phyloP scores from a whole-genome alignment of 2,888 invertebrate genomes.

The Tricholauxania praeusta region DNA sequence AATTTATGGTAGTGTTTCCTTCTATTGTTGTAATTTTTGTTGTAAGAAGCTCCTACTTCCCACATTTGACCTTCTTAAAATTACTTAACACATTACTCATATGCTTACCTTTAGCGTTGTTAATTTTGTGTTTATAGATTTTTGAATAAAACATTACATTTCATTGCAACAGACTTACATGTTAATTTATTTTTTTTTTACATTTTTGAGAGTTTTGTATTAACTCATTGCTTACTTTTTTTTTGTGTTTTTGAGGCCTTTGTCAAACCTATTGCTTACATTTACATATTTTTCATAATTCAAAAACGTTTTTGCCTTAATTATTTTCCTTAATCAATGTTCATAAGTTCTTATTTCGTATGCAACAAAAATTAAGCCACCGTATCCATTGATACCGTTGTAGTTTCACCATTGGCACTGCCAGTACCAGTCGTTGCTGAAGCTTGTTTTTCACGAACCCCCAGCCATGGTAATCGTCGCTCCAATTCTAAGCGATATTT shows the following conservation, averaged over 20 bases:
- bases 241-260: constrained; percentile 26
- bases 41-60: no score
- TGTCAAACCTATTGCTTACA: not conserved
- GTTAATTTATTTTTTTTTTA: constrained; percentile 8
- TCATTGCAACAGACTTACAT: not conserved
- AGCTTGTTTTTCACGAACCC: constrained; percentile 58
- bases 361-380: not conserved
- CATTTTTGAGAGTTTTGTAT: constrained; percentile 25
- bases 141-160: no score
- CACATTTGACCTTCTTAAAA: no score
- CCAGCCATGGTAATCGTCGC: constrained; percentile 63
- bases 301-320: not conserved
- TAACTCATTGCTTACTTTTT: constrained; percentile 28
- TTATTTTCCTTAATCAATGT: not conserved
- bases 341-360: not conserved
- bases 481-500: constrained; percentile 73
- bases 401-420: constrained; percentile 1
- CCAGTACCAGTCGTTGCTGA: not conserved
- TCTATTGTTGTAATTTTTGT: no score
- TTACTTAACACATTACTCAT: no score
- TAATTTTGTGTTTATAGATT: no score
- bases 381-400: constrained; percentile 15
- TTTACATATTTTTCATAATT: not conserved
- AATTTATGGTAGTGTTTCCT: no score
- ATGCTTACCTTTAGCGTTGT: no score